A percentile compares a stretch with the other conserved stretches of the same genome.
Conservation (phyloP, 1,140 invertebrate species). For the Steinernema feltiae region DNA sequence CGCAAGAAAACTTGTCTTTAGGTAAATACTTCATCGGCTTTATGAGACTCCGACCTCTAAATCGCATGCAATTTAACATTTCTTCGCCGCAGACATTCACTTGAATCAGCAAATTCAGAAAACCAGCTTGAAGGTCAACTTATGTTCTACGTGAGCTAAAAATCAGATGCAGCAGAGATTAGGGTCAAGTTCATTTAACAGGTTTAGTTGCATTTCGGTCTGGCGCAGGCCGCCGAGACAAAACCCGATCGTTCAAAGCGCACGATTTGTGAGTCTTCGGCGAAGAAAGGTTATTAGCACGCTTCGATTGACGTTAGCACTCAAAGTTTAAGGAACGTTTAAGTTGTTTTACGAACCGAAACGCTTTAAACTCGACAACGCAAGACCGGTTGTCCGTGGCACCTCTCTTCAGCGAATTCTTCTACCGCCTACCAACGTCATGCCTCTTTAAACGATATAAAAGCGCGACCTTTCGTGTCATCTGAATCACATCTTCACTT, state of each 20-base stretch:
- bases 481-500: background rate
- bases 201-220: slow-evolving; percentile 2
- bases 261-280: background rate
- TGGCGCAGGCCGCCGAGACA: background rate
- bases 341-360: slow-evolving; percentile 6
- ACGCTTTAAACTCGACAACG: background rate
- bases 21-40: background rate
- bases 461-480: slow-evolving; percentile 3
- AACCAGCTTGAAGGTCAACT: slow-evolving; percentile 4
- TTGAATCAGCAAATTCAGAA: background rate
- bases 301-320: background rate
- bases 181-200: background rate
- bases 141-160: background rate
- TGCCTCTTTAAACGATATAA: background rate
- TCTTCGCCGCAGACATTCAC: background rate
- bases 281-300: background rate
- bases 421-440: background rate
- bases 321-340: background rate
- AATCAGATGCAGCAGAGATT: background rate
- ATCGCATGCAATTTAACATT: background rate
- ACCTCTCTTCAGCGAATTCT: slow-evolving; percentile 12
- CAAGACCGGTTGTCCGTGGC: background rate
- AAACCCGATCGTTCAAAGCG: background rate
- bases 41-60: background rate
- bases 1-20: background rate